These are phyloP conservation scores for Eupithecia tripunctaria DNA, from an alignment of 2,888 invertebrate genomes.

Conservation along the genomic window DNA sequence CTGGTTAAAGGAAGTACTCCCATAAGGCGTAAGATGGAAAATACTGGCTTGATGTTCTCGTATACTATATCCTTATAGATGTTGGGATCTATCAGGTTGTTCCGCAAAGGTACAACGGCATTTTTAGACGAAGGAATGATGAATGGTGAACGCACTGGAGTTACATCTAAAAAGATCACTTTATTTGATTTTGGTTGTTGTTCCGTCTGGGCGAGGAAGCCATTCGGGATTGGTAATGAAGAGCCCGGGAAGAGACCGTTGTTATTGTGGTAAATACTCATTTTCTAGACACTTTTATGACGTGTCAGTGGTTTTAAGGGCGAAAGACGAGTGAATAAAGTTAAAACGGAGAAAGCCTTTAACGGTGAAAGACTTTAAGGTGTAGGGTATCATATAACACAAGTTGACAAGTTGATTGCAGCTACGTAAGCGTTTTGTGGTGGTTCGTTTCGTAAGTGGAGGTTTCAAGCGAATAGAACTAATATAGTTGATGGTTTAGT, in stretches of 20 bases:
- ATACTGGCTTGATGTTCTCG: slow-evolving; percentile 78
- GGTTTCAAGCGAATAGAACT: neutral
- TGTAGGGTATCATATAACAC: slow-evolving; percentile 64
- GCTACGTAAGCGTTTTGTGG: slow-evolving; percentile 57
- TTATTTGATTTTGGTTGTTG: slow-evolving; percentile 62
- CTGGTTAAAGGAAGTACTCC: slow-evolving; percentile 86
- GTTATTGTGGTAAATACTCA: slow-evolving; percentile 67
- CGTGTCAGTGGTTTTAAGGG: slow-evolving; percentile 42
- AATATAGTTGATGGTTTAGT: neutral
- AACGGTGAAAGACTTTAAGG: slow-evolving; percentile 54
- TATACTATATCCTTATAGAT: slow-evolving; percentile 75
- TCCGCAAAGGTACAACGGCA: slow-evolving; percentile 64
- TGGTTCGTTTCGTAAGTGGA: neutral
- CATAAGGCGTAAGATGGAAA: slow-evolving; percentile 77
- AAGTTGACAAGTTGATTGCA: slow-evolving; percentile 75
- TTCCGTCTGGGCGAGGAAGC: slow-evolving; percentile 62
- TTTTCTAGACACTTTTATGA: slow-evolving; percentile 43
- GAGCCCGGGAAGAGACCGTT: slow-evolving; percentile 56
- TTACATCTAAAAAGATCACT: slow-evolving; percentile 73
- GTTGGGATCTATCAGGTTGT: slow-evolving; percentile 64
- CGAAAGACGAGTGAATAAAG: slow-evolving; percentile 49
- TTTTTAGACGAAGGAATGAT: slow-evolving; percentile 61
- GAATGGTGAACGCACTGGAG: slow-evolving; percentile 66
- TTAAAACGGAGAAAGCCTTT: slow-evolving; percentile 51
- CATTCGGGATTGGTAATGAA: slow-evolving; percentile 64